These are phyloP conservation scores for Silvanus unidentatus DNA, from an alignment of 2,888 invertebrate species.

Conservation along the genomic window DNA sequence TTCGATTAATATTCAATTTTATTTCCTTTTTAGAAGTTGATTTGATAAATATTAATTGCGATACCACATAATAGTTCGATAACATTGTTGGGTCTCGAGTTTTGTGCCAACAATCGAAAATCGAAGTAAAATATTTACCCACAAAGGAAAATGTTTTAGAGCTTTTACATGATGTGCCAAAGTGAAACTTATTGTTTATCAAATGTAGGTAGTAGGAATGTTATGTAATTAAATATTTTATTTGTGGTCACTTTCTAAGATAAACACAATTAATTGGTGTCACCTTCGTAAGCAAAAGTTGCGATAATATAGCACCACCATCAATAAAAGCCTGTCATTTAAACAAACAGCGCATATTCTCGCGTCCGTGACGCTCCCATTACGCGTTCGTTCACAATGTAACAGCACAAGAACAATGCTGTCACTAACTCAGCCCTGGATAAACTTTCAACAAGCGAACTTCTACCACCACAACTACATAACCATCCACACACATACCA, in stretches of 20 bases:
- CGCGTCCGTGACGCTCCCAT: slow-evolving; percentile 19
- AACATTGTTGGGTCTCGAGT: too few relatives aligned
- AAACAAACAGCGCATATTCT: slow-evolving; percentile 25
- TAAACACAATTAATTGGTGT: slow-evolving; percentile 30
- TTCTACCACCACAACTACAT: too few relatives aligned
- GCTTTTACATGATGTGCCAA: too few relatives aligned
- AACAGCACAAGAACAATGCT: slow-evolving; percentile 16
- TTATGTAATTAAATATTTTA: slow-evolving; percentile 23
- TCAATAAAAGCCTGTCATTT: slow-evolving; percentile 28
- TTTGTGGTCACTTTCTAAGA: slow-evolving; percentile 26
- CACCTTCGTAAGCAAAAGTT: slow-evolving; percentile 26
- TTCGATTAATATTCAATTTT: too few relatives aligned
- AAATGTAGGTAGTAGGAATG: too few relatives aligned
- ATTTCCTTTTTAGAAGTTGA: too few relatives aligned
- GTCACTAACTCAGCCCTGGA: slow-evolving; percentile 7
- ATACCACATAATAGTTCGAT: too few relatives aligned
- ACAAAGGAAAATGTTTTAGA: too few relatives aligned
- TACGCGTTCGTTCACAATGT: slow-evolving; percentile 10
- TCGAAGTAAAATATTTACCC: too few relatives aligned
- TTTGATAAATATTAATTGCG: too few relatives aligned
- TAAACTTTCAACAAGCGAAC: slow-evolving; percentile 11
- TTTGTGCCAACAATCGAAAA: too few relatives aligned
- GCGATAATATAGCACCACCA: slow-evolving; percentile 25
- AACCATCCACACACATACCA: neutral
- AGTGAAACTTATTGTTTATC: too few relatives aligned